These are phyloP conservation scores for Tribolium castaneum DNA, from an alignment of 1,140 invertebrate species.

Conservation along the genomic window DNA sequence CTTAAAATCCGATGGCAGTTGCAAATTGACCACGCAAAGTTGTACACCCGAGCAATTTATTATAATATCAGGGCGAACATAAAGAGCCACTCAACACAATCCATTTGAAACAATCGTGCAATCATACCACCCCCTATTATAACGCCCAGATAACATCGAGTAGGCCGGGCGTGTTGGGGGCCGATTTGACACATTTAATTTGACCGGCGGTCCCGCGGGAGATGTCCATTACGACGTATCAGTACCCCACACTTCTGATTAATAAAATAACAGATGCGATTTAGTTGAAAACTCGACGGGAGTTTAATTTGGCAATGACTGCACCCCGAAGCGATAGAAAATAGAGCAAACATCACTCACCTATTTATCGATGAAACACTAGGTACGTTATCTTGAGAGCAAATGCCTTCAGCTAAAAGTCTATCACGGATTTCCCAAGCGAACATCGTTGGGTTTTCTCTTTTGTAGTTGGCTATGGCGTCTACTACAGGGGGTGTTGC, in stretches of 20 bases:
- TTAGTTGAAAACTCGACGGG: constrained; percentile 13
- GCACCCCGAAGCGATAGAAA: neutral
- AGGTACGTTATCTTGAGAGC: constrained; percentile 98
- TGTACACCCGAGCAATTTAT: neutral
- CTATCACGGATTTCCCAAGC: constrained; percentile 99
- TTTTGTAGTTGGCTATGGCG: constrained; percentile 97
- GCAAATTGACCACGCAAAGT: too few relatives aligned
- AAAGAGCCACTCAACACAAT: constrained; percentile 42
- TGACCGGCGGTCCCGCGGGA: constrained; percentile 55
- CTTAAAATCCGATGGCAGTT: too few relatives aligned
- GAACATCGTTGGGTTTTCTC: constrained; percentile 99
- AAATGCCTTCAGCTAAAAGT: constrained; percentile 95
- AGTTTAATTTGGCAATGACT: neutral
- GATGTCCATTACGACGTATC: constrained; percentile 47
- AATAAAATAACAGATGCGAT: constrained; percentile 53
- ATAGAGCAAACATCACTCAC: constrained; percentile 70
- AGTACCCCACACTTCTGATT: constrained; percentile 44
- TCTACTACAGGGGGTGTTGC: constrained; percentile 98
- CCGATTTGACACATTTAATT: constrained; percentile 60
- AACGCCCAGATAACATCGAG: constrained; percentile 39
- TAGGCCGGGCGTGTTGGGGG: constrained; percentile 49
- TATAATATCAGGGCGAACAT: constrained; percentile 22
- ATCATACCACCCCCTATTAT: constrained; percentile 53
- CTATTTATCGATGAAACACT: constrained; percentile 99
- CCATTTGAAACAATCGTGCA: constrained; percentile 56